Conservation (phyloP, 2,797 vertebrate species). For the Phoeniculus purpureus region DNA sequence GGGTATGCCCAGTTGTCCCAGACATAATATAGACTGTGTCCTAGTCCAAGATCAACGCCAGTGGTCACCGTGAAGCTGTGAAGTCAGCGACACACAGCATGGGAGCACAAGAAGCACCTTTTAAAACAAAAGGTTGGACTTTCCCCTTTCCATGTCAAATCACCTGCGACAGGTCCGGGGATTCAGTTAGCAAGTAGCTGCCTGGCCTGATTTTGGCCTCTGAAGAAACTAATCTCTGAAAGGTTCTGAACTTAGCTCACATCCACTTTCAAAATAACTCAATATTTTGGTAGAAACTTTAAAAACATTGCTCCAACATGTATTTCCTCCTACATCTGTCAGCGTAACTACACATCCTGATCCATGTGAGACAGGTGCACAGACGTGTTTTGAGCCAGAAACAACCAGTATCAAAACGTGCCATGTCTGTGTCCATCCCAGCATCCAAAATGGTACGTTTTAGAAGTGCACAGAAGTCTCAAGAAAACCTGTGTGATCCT, state of each 20-base stretch:
- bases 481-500: not conserved
- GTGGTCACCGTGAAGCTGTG: slow-evolving; percentile 53
- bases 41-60: slow-evolving; percentile 68
- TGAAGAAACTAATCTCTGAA: not conserved
- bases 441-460: not conserved
- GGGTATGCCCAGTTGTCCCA: slow-evolving; percentile 70
- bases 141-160: not conserved
- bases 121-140: slow-evolving; percentile 36
- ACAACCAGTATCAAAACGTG: not conserved
- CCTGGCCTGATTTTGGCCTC: not conserved
- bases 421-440: not conserved
- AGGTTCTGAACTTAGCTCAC: not conserved
- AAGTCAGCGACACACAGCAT: slow-evolving; percentile 23
- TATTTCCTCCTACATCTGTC: slow-evolving; percentile 42
- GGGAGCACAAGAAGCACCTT: slow-evolving; percentile 21
- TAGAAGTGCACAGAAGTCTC: not conserved
- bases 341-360: slow-evolving; percentile 34
- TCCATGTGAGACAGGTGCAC: not conserved
- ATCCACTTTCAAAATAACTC: not conserved
- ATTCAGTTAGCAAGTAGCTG: not conserved
- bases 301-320: not conserved
- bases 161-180: not conserved
- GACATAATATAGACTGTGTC: slow-evolving; percentile 71
- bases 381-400: not conserved
- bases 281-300: slow-evolving; percentile 14